A percentile compares a stretch with the other conserved stretches of the same genome.
These are phyloP conservation scores for Scaptomyza hsui DNA, from an alignment of 1,140 invertebrate species.

Conservation along the genomic window DNA sequence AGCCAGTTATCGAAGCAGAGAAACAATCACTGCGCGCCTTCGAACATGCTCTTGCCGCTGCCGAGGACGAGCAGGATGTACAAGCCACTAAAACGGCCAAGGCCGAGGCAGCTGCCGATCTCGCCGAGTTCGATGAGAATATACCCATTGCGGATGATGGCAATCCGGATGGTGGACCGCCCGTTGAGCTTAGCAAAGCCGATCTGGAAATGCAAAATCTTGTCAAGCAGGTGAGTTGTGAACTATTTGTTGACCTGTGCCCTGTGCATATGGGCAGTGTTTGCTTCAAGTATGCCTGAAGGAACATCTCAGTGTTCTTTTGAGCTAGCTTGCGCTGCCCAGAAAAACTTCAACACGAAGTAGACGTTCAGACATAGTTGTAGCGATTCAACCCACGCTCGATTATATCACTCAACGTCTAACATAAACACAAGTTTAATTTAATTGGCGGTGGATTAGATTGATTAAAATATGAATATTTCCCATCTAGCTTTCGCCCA, in stretches of 20 bases:
- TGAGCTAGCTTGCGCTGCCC: conserved; percentile 50
- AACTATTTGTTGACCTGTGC: not conserved
- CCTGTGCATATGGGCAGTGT: conserved; percentile 27
- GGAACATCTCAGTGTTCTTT: conserved; percentile 24
- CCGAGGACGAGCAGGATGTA: conserved; percentile 97
- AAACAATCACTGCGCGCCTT: conserved; percentile 88
- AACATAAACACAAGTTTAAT: conserved; percentile 47
- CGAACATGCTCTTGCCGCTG: conserved; percentile 93
- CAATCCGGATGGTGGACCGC: conserved; percentile 85
- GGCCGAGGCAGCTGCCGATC: conserved; percentile 96
- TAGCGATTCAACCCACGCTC: conserved; percentile 67
- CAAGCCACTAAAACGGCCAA: conserved; percentile 94
- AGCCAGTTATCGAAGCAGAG: conserved; percentile 75
- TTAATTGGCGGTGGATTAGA: no score
- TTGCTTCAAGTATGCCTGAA: conserved; percentile 31
- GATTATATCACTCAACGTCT: conserved; percentile 84
- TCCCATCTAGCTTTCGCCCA: conserved; percentile 90
- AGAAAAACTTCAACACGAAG: conserved; percentile 49
- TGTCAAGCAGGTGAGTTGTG: conserved; percentile 89
- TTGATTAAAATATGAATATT: conserved; percentile 24
- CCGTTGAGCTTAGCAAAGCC: conserved; percentile 90
- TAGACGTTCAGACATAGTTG: conserved; percentile 82
- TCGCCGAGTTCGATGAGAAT: conserved; percentile 98
- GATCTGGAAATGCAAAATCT: conserved; percentile 93
- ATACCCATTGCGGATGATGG: conserved; percentile 92